A percentile compares a stretch with the other conserved stretches of the same genome.
Evolutionary conservation across 2,797 vertebrate genomes (phyloP).

Genomic region (Characodon lateralis): DNA sequence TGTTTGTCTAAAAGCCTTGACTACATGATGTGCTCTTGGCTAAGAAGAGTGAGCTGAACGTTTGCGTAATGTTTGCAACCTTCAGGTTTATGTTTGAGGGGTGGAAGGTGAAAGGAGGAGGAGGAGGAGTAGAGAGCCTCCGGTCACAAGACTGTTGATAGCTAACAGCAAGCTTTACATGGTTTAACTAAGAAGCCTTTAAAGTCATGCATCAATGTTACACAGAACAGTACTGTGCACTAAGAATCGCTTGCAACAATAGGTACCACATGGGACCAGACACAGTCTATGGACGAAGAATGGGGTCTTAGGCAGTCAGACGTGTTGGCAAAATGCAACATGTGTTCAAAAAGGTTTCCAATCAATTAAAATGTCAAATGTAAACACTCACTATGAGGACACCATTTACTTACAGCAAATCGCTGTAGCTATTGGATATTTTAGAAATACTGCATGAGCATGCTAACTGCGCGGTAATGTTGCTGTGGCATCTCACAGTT

Average conservation of each 20-base stretch:
- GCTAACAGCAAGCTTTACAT: slow-evolving; percentile 69
- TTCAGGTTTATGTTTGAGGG: slow-evolving; percentile 62
- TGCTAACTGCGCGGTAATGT: slow-evolving; percentile 19
- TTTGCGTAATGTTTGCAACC: slow-evolving; percentile 80
- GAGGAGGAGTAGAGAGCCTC: slow-evolving; percentile 37
- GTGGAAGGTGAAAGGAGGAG: slow-evolving; percentile 58
- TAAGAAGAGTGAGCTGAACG: slow-evolving; percentile 29
- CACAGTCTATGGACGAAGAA: neutral
- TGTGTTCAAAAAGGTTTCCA: neutral
- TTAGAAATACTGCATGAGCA: slow-evolving; percentile 22
- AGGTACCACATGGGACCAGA: neutral
- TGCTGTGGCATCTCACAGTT: slow-evolving; percentile 53
- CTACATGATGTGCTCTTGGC: slow-evolving; percentile 74
- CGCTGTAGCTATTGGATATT: neutral
- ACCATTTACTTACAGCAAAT: neutral
- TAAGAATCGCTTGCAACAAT: slow-evolving; percentile 6
- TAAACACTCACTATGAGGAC: slow-evolving; percentile 6
- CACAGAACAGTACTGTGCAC: slow-evolving; percentile 8
- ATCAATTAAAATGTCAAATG: neutral
- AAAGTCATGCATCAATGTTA: slow-evolving; percentile 42
- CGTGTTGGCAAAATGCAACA: neutral
- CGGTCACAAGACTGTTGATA: slow-evolving; percentile 73
- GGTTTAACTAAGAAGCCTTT: slow-evolving; percentile 50
- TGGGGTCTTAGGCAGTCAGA: slow-evolving; percentile 1
- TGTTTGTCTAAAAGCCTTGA: slow-evolving; percentile 76